Base-by-base conservation (phyloP, 2,113 vertebrate genomes). In the Gnathonemus echidnorhynchus region DNA sequence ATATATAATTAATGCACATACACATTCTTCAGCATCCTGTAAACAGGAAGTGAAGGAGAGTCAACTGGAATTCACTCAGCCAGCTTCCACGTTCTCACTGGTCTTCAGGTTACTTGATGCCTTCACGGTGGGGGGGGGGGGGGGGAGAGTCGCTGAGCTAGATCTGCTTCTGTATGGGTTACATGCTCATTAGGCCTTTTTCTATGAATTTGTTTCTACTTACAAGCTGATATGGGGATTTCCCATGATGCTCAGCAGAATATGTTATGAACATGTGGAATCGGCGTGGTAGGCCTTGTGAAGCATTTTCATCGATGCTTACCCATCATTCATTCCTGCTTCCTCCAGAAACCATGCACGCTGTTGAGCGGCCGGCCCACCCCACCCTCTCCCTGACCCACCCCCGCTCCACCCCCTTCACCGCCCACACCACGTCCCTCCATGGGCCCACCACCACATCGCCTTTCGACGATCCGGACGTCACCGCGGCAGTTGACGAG, bases 291-390 rank as follows among this genome's bases (percentile, higher is more conserved):
- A 50, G 35, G 87, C 52, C 56, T 42, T 45, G 35, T 45, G 92
- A 92, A 92, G 91, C 95, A 95, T 94, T 94, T 93, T 92, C 96
- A 96, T 96, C 93, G 94, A 92, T 95, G 93, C 94, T 95, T 95
- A 95, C 91, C 93, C 96, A 95, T 96, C 96, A 95, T 96, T 95
- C 96, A 96, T 96, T 95, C 94, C 95, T 95, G 35, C 91, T 93
- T 93, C 94, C 94, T 90, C 95, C 96, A 99, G 98, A 98, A 93
- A 94, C 95, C 93, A 93, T 96, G 91, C 52, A 27, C 35, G 21
- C 27, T 11, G 89, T 93, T 24, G 92, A 93, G 89, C 91, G 92
- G 48, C 84, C 93, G 21, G 89, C 93, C 3, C 89, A 94, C 84
- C 95, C 96, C 92, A 88, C 95, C 92, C 93, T 90, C 91, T 91